These are phyloP conservation scores for Poeciliopsis paucimaculata DNA, from an alignment of 2,797 vertebrate species.

Conservation along the genomic window DNA sequence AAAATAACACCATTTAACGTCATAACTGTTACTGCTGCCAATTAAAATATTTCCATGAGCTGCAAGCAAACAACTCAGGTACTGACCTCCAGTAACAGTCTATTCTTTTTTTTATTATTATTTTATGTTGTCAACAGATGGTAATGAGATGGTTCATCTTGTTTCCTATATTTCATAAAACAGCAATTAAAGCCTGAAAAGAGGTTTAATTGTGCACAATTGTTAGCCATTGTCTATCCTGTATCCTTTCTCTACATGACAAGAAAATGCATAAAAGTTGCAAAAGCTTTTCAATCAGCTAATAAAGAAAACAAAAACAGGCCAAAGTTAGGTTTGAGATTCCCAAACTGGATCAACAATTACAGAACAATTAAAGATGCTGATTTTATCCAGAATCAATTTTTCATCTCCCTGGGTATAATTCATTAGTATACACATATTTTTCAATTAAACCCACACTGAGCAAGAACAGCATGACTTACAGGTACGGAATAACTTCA, in stretches of 20 bases:
- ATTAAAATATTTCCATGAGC: conserved; percentile 11
- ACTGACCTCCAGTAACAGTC: conserved; percentile 14
- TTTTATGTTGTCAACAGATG: conserved; percentile 7
- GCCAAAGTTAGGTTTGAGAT: neutral
- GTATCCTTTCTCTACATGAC: neutral
- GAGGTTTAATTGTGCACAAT: neutral
- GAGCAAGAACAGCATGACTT: neutral
- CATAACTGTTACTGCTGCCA: neutral
- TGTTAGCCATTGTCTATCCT: neutral
- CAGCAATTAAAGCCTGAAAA: neutral
- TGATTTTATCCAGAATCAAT: neutral
- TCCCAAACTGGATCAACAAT: neutral
- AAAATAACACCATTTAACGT: neutral
- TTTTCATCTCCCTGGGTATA: neutral
- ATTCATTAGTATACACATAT: neutral
- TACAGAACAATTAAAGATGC: neutral
- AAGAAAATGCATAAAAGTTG: neutral
- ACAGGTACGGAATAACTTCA: neutral
- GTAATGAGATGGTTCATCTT: neutral
- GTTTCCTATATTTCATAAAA: conserved; percentile 6
- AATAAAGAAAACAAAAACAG: neutral
- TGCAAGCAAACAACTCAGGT: conserved; percentile 15
- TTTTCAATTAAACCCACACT: neutral
- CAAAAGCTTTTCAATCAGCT: neutral
- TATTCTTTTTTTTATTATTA: neutral